phyloP scores from a whole-genome alignment of 1,140 invertebrate species.

The Vanessa atalanta region DNA sequence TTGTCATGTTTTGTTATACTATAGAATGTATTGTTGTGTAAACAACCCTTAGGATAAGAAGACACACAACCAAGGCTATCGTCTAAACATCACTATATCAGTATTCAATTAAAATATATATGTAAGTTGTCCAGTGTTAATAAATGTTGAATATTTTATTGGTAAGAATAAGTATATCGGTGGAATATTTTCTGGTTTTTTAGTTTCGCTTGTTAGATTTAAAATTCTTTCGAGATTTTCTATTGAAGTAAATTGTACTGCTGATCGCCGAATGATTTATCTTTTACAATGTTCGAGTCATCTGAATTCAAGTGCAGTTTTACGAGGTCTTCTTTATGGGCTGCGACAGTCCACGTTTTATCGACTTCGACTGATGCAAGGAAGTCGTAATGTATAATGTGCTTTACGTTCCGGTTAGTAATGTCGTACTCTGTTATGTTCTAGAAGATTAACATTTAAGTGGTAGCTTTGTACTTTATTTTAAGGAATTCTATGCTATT shows the following conservation, averaged over 20 bases:
- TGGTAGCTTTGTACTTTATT: slow-evolving; percentile 1
- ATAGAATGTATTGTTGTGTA: too few relatives aligned
- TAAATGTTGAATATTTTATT: too few relatives aligned
- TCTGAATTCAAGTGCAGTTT: slow-evolving; percentile 10
- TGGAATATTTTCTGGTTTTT: too few relatives aligned
- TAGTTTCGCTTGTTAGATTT: not conserved
- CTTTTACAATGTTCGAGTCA: slow-evolving; percentile 16
- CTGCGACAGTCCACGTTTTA: slow-evolving; percentile 19
- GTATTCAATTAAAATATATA: too few relatives aligned
- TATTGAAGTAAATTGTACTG: not conserved
- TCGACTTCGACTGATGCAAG: slow-evolving; percentile 17
- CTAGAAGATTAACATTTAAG: slow-evolving; percentile 1
- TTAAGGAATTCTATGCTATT: not conserved
- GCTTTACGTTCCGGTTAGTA: slow-evolving; percentile 6
- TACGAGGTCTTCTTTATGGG: slow-evolving; percentile 14
- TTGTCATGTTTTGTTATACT: too few relatives aligned
- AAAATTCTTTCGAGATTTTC: not conserved
- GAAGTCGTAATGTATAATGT: slow-evolving; percentile 18
- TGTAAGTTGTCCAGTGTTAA: too few relatives aligned
- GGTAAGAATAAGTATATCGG: too few relatives aligned
- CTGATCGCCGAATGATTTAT: slow-evolving; percentile 1
- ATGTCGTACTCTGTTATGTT: not conserved
- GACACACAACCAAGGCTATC: too few relatives aligned
- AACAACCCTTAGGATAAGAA: too few relatives aligned
- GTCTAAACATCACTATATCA: too few relatives aligned